Evolutionary conservation across 2,797 vertebrate species (phyloP), one percentile per base, ranked within the genome.

Genomic region (Cyclura pinguis): DNA sequence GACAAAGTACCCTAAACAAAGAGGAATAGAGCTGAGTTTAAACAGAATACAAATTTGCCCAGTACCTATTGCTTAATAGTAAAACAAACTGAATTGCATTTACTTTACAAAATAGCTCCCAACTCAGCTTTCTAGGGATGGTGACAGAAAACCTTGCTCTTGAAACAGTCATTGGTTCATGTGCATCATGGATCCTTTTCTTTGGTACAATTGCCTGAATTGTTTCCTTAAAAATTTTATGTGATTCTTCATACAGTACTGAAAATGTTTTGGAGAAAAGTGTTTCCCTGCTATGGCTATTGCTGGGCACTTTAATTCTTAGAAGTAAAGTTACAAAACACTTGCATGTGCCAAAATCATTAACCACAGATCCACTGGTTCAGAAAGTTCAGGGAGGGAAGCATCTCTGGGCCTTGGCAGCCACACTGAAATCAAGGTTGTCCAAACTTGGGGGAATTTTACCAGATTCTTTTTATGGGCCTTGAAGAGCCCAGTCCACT

Each of bases 41-140:
- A 55, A 69, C 50, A 32, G n/a, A 73, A 73, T 85, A 85, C n/a
- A 72, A 52, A 85, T 57, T 73, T 72, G 50, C 67, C 50, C 2
- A 16, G 67, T 13, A 52, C 50, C 47, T 5, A 52, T 5, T 52
- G 32, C 29, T 69, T 22, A 77, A 1, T 24, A 10, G 27, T 27
- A 73, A 52, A 16, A 85, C 92, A 92, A 95, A 91, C 92, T 92
- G 92, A 92, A 93, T 94, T 88, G 90, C 89, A 95, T 92, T 91
- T 87, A 84, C 12, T 47, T 22, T 8, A 64, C 27, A 67, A 84
- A 84, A 84, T 10, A 24, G 12, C 14, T 38, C 7, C 42, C 67
- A 67, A 84, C 35, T 38, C 82, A 67, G 27, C 47, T 72, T 22
- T 52, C 52, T 3, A 85, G 20, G 50, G 64, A 32, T 8, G 50